These are phyloP conservation scores for Sylvicola cinctus DNA, from an alignment of 2,888 invertebrate species.

Conservation along the genomic window DNA sequence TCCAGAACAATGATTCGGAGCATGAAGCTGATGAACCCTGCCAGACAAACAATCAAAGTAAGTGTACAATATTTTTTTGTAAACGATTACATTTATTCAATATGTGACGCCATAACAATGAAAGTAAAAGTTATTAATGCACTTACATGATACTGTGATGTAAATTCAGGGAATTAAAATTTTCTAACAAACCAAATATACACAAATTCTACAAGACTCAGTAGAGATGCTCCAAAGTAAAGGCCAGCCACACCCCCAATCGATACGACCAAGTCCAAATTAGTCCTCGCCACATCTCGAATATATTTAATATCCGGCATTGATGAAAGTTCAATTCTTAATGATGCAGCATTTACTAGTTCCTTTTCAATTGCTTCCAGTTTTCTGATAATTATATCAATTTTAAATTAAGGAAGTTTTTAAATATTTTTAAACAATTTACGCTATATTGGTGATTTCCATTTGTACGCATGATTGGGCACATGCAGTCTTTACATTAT, in stretches of 20 bases:
- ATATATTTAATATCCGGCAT: slow-evolving; percentile 6
- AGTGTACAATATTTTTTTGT: too few relatives aligned
- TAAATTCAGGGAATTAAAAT: slow-evolving; percentile 5
- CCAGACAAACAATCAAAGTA: too few relatives aligned
- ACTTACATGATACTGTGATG: too few relatives aligned
- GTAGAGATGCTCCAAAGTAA: slow-evolving; percentile 9
- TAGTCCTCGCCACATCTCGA: slow-evolving; percentile 5
- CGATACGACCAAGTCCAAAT: slow-evolving; percentile 8
- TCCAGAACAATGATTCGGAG: too few relatives aligned
- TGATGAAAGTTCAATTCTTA: slow-evolving; percentile 6
- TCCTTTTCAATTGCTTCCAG: neutral
- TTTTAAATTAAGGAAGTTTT: neutral
- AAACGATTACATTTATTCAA: too few relatives aligned
- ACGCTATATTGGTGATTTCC: slow-evolving; percentile 6
- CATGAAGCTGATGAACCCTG: too few relatives aligned
- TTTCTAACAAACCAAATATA: slow-evolving; percentile 9
- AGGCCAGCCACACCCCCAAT: slow-evolving; percentile 9
- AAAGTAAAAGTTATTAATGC: too few relatives aligned
- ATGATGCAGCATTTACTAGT: neutral
- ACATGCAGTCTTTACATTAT: slow-evolving; percentile 4
- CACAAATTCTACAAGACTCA: slow-evolving; percentile 8
- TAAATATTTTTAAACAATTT: neutral
- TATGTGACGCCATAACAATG: too few relatives aligned
- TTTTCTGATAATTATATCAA: neutral
- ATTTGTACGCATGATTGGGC: slow-evolving; percentile 8